A percentile compares a stretch with the other conserved stretches of the same genome.
phyloP scores from a whole-genome alignment of 2,888 invertebrate genomes.

The Amphipoea lucens region DNA sequence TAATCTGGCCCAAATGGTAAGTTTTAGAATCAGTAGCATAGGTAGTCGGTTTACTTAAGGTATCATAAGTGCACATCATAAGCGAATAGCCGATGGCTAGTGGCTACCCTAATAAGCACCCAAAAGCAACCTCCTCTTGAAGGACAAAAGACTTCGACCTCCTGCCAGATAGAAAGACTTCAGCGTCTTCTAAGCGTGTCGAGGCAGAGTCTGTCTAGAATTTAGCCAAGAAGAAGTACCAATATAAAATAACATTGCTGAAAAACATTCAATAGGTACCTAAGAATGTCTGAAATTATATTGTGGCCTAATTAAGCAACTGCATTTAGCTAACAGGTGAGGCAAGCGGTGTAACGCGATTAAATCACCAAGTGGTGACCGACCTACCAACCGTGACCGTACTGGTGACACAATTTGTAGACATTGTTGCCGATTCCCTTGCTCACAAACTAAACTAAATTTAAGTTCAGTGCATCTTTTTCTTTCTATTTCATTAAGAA shows the following conservation, averaged over 20 bases:
- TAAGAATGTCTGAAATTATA: background rate
- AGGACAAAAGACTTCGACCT: background rate
- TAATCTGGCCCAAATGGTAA: background rate
- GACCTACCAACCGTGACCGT: slow-evolving; percentile 16
- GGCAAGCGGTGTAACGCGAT: slow-evolving; percentile 27
- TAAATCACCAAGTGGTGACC: slow-evolving; percentile 29
- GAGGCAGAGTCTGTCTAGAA: background rate
- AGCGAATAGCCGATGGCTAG: background rate
- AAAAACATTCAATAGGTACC: slow-evolving; percentile 3
- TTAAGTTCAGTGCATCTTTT: too few relatives aligned
- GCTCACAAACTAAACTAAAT: too few relatives aligned
- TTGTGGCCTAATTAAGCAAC: slow-evolving; percentile 14
- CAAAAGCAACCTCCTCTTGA: background rate
- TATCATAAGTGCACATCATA: too few relatives aligned
- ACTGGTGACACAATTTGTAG: slow-evolving; percentile 27
- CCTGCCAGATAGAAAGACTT: background rate
- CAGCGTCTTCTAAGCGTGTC: background rate
- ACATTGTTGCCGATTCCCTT: background rate
- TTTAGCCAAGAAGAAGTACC: too few relatives aligned
- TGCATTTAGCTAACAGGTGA: slow-evolving; percentile 23
- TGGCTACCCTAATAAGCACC: background rate
- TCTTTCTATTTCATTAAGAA: too few relatives aligned
- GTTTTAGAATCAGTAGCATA: background rate
- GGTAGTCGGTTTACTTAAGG: too few relatives aligned
- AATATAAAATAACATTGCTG: background rate